Evolutionary conservation across 2,113 vertebrate species (phyloP).

Genomic region (Corythaixoides concolor): DNA sequence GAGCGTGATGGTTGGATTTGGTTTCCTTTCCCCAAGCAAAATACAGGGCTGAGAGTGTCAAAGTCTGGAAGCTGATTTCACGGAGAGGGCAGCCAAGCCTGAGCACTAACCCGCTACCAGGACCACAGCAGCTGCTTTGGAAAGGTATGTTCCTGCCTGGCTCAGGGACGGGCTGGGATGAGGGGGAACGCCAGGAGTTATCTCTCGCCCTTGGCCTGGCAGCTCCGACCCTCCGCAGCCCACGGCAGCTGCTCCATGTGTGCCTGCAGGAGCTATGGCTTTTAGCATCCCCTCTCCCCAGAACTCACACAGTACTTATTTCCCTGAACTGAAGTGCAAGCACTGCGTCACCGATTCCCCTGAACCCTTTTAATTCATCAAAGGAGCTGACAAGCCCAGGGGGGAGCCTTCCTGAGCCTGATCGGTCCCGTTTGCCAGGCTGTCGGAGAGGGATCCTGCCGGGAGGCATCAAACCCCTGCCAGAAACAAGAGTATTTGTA

Average conservation of each 20-base stretch:
- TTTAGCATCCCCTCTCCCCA: neutral
- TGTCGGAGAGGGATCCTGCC: neutral
- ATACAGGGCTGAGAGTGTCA: neutral
- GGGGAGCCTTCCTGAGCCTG: neutral
- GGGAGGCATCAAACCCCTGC: neutral
- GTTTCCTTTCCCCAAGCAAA: neutral
- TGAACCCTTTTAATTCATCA: neutral
- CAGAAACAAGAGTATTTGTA: neutral
- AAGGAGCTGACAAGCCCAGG: neutral
- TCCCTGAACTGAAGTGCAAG: neutral
- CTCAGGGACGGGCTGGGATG: accelerated
- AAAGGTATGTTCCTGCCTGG: neutral
- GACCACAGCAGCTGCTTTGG: neutral
- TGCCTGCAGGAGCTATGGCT: neutral
- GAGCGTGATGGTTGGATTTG: neutral
- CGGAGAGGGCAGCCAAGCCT: neutral
- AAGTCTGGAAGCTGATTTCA: neutral
- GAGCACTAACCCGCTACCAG: neutral
- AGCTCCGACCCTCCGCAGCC: neutral
- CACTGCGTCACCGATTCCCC: neutral
- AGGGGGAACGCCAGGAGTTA: neutral
- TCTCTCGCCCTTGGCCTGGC: neutral
- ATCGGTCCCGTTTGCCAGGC: neutral
- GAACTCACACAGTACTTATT: neutral
- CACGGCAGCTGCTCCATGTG: accelerated